Percentiles rank a stretch among this genome's conserved stretches.
phyloP scores from a whole-genome alignment of 2,113 vertebrate species.

The Spermophilus dauricus region DNA sequence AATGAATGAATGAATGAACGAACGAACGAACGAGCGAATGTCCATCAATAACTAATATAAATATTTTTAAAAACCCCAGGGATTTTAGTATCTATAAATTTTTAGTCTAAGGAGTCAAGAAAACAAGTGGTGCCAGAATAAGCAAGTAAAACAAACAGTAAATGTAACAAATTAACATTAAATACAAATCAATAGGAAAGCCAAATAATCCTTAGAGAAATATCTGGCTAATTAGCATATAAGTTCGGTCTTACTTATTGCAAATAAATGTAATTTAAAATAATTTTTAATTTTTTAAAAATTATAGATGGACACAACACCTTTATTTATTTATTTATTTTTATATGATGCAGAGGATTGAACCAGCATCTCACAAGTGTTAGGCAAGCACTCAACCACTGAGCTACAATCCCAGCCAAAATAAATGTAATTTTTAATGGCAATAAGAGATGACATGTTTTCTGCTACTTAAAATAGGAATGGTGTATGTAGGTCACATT shows the following conservation, averaged over 20 bases:
- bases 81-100: constrained; percentile 27
- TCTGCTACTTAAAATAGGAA: neutral
- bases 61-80: no score
- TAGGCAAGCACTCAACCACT: no score
- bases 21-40: no score
- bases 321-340: no score
- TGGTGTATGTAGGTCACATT: neutral
- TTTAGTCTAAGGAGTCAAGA: neutral
- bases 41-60: no score
- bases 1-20: no score
- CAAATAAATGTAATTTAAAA: neutral
- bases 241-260: neutral
- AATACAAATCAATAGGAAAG: neutral
- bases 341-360: no score
- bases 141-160: neutral
- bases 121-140: neutral
- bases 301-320: no score
- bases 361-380: no score
- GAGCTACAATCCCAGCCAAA: no score
- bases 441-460: neutral
- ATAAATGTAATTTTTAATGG: neutral
- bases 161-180: neutral
- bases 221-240: neutral
- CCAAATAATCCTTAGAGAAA: neutral
- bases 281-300: no score